These are phyloP conservation scores for Spodoptera exigua DNA, from an alignment of 2,888 invertebrate genomes.

Conservation along the genomic window DNA sequence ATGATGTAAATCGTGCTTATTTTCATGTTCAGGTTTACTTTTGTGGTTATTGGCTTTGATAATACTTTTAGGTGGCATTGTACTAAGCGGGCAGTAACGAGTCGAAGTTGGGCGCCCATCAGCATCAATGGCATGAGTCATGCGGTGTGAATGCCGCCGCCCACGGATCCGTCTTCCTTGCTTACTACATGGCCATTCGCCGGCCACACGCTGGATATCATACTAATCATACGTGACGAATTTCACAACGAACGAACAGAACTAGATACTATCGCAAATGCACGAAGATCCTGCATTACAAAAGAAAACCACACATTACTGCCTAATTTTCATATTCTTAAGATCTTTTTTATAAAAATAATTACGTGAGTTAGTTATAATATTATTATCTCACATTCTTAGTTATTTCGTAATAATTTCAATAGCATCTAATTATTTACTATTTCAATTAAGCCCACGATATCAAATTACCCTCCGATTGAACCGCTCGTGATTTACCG, in stretches of 20 bases:
- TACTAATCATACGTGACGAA: conserved; percentile 49
- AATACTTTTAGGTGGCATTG: conserved; percentile 22
- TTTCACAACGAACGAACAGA: conserved; percentile 22
- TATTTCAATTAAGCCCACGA: conserved; percentile 33
- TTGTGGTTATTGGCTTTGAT: no score
- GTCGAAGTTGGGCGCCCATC: conserved; percentile 53
- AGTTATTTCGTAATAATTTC: not conserved
- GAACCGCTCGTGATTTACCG: conserved; percentile 37
- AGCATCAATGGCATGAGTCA: conserved; percentile 64
- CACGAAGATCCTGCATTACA: no score
- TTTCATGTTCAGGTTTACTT: no score
- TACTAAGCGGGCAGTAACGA: conserved; percentile 52
- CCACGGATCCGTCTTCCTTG: conserved; percentile 64
- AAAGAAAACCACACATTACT: no score
- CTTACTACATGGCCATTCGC: conserved; percentile 55
- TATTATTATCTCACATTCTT: not conserved
- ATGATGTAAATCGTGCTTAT: no score
- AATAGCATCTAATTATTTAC: conserved; percentile 26
- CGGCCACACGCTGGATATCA: conserved; percentile 55
- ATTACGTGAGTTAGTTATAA: no score
- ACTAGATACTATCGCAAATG: no score
- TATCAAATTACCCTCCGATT: conserved; percentile 32
- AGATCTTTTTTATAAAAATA: no score
- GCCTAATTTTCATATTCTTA: no score
- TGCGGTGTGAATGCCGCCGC: conserved; percentile 60